These are phyloP conservation scores for Ranitomeya imitator DNA, from an alignment of 2,113 vertebrate species.

Conservation along the genomic window DNA sequence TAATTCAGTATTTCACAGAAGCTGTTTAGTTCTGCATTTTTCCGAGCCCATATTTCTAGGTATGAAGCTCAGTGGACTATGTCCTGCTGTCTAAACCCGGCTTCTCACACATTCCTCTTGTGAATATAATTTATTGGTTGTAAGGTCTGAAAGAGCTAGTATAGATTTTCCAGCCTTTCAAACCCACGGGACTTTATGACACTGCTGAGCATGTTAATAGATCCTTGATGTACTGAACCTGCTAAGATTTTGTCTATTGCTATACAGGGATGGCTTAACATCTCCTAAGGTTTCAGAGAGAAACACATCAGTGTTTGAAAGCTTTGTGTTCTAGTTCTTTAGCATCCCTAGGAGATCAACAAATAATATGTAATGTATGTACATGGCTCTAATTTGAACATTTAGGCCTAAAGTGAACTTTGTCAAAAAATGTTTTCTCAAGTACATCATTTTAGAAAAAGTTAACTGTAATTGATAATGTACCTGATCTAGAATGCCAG, in stretches of 20 bases:
- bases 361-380: background rate
- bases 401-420: too few species aligned
- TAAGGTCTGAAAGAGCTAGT: slow-evolving; percentile 11
- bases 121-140: slow-evolving; percentile 14
- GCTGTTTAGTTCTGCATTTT: background rate
- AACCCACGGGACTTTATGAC: background rate
- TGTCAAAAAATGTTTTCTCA: too few species aligned
- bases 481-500: too few species aligned
- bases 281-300: background rate
- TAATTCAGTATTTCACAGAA: background rate
- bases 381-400: background rate
- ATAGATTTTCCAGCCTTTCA: slow-evolving; percentile 3
- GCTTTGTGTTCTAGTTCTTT: background rate
- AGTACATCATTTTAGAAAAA: too few species aligned
- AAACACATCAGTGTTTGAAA: background rate
- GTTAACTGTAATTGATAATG: too few species aligned
- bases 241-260: background rate
- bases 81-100: slow-evolving; percentile 13
- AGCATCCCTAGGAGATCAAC: background rate
- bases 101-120: slow-evolving; percentile 5
- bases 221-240: slow-evolving; percentile 4
- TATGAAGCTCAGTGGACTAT: background rate
- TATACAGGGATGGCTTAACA: background rate
- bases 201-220: slow-evolving; percentile 19
- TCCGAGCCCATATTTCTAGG: background rate